These are phyloP conservation scores for Daubentonia madagascariensis DNA, from an alignment of 2,113 vertebrate species.

Conservation along the genomic window DNA sequence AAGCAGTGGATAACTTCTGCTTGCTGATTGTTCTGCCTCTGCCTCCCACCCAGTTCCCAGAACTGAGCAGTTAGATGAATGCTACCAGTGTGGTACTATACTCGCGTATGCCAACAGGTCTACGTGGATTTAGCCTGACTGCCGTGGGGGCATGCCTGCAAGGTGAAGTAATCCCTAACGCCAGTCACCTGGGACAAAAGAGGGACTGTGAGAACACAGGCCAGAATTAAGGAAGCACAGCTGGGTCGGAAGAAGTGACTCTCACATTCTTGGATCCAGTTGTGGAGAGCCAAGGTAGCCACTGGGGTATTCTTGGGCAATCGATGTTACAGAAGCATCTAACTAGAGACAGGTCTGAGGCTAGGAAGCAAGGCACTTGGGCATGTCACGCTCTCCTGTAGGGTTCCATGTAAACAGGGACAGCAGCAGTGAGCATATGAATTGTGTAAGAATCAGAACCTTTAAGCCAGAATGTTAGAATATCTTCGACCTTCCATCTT, in stretches of 20 bases:
- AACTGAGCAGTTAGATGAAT: neutral
- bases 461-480: neutral
- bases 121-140: neutral
- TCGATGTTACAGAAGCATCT: neutral
- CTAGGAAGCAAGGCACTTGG: neutral
- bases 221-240: neutral
- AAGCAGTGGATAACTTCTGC: neutral
- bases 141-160: neutral
- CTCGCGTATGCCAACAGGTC: neutral
- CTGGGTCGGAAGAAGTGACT: neutral
- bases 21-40: neutral
- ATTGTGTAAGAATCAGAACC: neutral
- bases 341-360: neutral
- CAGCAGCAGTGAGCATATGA: neutral
- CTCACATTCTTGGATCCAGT: neutral
- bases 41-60: neutral
- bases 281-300: neutral
- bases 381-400: neutral
- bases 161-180: neutral
- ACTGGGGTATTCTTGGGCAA: neutral
- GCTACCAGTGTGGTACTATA: neutral
- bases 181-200: neutral
- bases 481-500: neutral
- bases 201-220: neutral
- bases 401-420: neutral